Conservation (phyloP, 2,888 invertebrate genomes). For the Uropetala carovei region DNA sequence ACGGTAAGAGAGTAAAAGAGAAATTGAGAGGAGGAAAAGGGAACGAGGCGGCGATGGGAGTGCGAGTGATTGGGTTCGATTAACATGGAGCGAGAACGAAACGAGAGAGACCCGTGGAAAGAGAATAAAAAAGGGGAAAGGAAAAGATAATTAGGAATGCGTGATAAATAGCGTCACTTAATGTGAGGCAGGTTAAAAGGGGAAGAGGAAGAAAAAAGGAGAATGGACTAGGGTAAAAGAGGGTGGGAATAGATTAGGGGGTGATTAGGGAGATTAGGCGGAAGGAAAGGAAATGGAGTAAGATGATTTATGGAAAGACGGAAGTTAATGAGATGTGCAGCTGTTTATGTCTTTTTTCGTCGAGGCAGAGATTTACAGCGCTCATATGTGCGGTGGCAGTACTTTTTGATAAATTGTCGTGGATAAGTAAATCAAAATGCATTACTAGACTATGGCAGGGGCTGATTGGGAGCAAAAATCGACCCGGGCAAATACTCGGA, state of each 20-base stretch:
- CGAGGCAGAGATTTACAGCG: neutral
- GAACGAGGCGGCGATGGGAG: neutral
- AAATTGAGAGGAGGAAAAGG: neutral
- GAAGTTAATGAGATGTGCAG: neutral
- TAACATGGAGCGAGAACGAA: neutral
- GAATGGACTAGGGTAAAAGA: neutral
- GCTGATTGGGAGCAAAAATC: too few species aligned
- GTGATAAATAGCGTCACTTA: neutral
- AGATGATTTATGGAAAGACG: neutral
- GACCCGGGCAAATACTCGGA: too few species aligned
- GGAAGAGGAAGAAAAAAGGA: slow-evolving; percentile 9
- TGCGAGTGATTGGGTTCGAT: slow-evolving; percentile 3
- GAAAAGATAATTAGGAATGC: neutral
- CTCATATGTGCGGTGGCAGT: neutral
- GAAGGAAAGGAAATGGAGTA: neutral
- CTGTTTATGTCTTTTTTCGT: neutral
- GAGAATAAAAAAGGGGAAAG: neutral
- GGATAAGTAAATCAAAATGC: too few species aligned
- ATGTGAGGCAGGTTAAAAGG: neutral
- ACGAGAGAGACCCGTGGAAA: neutral
- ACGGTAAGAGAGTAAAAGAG: neutral
- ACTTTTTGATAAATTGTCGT: neutral
- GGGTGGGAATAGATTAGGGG: neutral
- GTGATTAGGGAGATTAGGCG: neutral
- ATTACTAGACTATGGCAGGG: too few species aligned